Conservation (phyloP, 1,140 invertebrate genomes). For the Drosophila paulistorum region DNA sequence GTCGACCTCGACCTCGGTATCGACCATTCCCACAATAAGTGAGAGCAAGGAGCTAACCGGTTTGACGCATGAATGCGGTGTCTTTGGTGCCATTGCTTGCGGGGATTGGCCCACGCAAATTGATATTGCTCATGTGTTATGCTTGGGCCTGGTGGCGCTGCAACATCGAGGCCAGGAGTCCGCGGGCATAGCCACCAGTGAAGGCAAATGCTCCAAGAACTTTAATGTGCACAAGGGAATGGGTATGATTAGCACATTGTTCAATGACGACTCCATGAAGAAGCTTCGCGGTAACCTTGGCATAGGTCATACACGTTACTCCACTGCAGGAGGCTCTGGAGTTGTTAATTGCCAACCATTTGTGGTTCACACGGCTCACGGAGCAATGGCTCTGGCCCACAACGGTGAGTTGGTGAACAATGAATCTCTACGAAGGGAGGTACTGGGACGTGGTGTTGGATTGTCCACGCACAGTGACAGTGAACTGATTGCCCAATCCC, state of each 20-base stretch:
- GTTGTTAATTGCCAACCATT: conserved; percentile 98
- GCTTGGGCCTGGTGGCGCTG: conserved; percentile 94
- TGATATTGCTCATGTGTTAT: conserved; percentile 90
- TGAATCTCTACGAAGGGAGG: conserved; percentile 92
- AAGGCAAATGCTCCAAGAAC: conserved; percentile 89
- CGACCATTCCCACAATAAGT: conserved; percentile 45
- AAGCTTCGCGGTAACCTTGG: conserved; percentile 96
- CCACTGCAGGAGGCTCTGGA: conserved; percentile 96
- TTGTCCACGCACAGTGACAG: conserved; percentile 97
- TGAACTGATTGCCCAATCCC: conserved; percentile 97
- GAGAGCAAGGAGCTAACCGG: conserved; percentile 84
- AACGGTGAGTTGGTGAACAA: conserved; percentile 99
- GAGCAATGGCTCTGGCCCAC: conserved; percentile 96
- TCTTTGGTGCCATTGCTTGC: conserved; percentile 95
- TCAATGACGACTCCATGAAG: conserved; percentile 94
- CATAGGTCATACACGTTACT: conserved; percentile 98
- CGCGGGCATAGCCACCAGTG: conserved; percentile 97
- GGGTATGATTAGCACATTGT: conserved; percentile 97
- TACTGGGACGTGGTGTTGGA: conserved; percentile 94
- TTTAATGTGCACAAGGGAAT: conserved; percentile 96
- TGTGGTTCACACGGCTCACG: conserved; percentile 97
- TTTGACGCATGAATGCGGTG: conserved; percentile 95
- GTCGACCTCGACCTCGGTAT: conserved; percentile 34
- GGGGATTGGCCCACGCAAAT: conserved; percentile 92
- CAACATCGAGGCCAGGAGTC: conserved; percentile 99